These are phyloP conservation scores for Oxycera nigricornis DNA, from an alignment of 2,888 invertebrate species.

Conservation along the genomic window DNA sequence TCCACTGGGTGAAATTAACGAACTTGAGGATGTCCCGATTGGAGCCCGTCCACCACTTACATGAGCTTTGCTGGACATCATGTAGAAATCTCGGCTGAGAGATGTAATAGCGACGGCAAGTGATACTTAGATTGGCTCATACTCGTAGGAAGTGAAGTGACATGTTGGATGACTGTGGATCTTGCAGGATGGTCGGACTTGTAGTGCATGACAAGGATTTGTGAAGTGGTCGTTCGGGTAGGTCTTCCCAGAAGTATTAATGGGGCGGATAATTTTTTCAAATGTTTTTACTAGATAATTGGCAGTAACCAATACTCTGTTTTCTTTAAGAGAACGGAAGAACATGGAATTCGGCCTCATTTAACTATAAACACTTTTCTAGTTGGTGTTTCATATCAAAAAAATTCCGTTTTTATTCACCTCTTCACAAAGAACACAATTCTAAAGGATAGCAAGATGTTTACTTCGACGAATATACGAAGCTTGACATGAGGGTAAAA, in stretches of 20 bases:
- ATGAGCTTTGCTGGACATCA: background rate
- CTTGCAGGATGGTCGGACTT: no score
- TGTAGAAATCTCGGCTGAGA: background rate
- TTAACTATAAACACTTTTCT: background rate
- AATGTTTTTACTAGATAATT: background rate
- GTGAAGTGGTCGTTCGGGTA: no score
- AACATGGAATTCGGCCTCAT: background rate
- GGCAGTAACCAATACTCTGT: background rate
- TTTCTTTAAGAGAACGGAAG: background rate
- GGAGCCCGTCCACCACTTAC: background rate
- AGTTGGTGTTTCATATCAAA: background rate
- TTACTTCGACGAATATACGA: background rate
- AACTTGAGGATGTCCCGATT: background rate
- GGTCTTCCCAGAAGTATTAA: no score
- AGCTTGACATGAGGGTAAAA: constrained; percentile 33
- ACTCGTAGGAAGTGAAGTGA: background rate
- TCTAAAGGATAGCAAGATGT: background rate
- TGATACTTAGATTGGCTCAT: background rate
- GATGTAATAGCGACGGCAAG: background rate
- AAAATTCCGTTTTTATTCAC: no score
- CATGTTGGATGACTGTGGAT: background rate
- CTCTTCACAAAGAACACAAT: no score
- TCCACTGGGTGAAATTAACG: constrained; percentile 31
- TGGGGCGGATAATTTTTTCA: background rate
- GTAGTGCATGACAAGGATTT: no score